Base-by-base conservation (phyloP, 2,888 invertebrate genomes). In the Xanthia icteritia region DNA sequence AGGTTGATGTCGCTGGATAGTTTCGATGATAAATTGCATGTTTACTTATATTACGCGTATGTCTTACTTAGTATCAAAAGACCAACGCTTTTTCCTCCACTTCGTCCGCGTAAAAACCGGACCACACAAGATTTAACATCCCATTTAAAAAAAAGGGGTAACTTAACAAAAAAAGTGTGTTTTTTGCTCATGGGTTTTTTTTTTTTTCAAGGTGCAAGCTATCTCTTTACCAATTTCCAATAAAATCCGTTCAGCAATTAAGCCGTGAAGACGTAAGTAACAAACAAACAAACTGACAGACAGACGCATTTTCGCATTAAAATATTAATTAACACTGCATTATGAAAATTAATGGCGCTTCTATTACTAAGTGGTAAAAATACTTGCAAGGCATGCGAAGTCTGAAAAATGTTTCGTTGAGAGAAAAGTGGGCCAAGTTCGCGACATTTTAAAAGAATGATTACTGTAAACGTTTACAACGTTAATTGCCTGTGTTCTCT, bases 1-100 rank as follows among this genome's bases (percentile, higher is more conserved):
- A 92, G 92, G 92, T 85, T 87, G 83, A 79, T 77, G 79, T 86
- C 75, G 76, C 83, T 85, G 81, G 85, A 79, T 87, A 83, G 79
- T 84, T 89, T 79, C 82, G 84, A 89, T 91, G 84, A 85, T 77
- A 63, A 58, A 84, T 86, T 36, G 36, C 45, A 54, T 77, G 11
- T 74, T 80, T 77, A 84, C 71, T 65, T 76, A 36, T 39, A 71
- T 76, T 80, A 45, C 20, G 45, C 31, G 60, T 36, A n/a, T 67
- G 61, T 70, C 69, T 73, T 23, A 4, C 20, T 45, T 45, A 0
- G n/a, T 15, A 73, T 61, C n/a, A 36, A 36, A 58, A 36, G 3
- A 15, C 8, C 23, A 45, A 2, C n/a, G 20, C 13, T 31, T 58
- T 23, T 2, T 13, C 2, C 71, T 9, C 15, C 0, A 23, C 11